Evolutionary conservation across 2,113 vertebrate genomes (phyloP), one percentile per base, ranked within the genome.

Genomic region (Otus sunia): DNA sequence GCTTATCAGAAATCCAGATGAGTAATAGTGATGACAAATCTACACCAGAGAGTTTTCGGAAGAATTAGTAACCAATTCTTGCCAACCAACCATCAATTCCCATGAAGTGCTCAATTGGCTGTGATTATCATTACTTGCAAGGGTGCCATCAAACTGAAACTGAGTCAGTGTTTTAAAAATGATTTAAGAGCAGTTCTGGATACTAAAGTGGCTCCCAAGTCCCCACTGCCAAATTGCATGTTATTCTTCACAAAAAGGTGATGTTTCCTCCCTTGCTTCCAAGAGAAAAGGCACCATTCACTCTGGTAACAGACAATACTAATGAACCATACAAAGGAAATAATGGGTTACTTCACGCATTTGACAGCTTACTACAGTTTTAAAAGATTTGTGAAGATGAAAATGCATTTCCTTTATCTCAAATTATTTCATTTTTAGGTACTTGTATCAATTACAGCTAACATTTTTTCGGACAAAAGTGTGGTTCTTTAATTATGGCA

Each of bases 301-400:
- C n/a, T 91, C 91, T 58, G 52, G 13, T 79, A 95, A 94, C 74
- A 95, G 94, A 76, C 92, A 87, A 86, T 30, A 88, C 77, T 94
- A 96, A 97, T 10, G 34, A 96, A 87, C 94, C 94, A 88, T 76
- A 88, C 55, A 69, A 87, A 96, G 73, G 66, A 95, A 96, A 95
- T 95, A 85, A 95, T 85, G 50, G 66, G 89, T 95, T 96, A 86
- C 73, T 91, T 92, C 77, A 83, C 2, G 4, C 84, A 90, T 92
- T 85, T 97, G 95, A 96, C 91, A 96, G 86, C 77, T 93, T 75
- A 87, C 63, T 92, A 80, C 91, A 78, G 59, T 66, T 95, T 85
- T 66, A 87, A 49, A 95, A 89, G 86, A 94, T 91, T 49, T 78
- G 92, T 62, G 69, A 84, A 92, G 72, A 94, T 85, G 80, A 91